Percentiles rank a stretch among this genome's conserved stretches.
phyloP scores from a whole-genome alignment of 2,113 vertebrate genomes.

The Garra rufa region DNA sequence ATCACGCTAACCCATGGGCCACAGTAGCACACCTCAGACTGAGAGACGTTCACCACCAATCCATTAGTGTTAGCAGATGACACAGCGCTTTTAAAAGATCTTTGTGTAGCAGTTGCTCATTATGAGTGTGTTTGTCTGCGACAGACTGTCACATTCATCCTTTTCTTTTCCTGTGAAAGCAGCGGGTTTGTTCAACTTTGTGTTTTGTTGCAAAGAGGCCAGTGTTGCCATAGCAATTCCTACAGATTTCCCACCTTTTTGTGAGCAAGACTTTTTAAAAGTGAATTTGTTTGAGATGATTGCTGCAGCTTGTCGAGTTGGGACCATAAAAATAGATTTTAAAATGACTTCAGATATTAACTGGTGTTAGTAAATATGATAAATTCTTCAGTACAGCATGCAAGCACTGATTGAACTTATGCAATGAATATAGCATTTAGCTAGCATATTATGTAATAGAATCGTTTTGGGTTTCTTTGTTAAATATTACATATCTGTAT shows the following conservation, averaged over 20 bases:
- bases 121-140: background rate
- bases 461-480: background rate
- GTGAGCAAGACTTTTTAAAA: background rate
- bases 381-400: background rate
- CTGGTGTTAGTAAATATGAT: background rate
- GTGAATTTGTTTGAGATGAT: background rate
- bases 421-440: background rate
- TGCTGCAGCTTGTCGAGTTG: background rate
- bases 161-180: constrained; percentile 11
- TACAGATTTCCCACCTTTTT: background rate
- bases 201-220: background rate
- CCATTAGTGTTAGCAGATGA: constrained; percentile 10
- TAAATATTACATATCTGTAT: background rate
- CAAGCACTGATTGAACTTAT: background rate
- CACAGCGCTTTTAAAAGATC: background rate
- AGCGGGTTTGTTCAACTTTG: constrained; percentile 22
- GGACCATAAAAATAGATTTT: background rate
- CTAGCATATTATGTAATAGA: background rate
- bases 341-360: background rate
- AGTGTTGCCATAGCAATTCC: constrained; percentile 41
- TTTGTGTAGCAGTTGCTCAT: background rate
- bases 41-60: background rate
- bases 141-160: background rate
- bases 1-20: background rate
- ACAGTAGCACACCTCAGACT: background rate